These are phyloP conservation scores for Peromyscus nudipes DNA, from an alignment of 2,797 vertebrate species.

Conservation along the genomic window DNA sequence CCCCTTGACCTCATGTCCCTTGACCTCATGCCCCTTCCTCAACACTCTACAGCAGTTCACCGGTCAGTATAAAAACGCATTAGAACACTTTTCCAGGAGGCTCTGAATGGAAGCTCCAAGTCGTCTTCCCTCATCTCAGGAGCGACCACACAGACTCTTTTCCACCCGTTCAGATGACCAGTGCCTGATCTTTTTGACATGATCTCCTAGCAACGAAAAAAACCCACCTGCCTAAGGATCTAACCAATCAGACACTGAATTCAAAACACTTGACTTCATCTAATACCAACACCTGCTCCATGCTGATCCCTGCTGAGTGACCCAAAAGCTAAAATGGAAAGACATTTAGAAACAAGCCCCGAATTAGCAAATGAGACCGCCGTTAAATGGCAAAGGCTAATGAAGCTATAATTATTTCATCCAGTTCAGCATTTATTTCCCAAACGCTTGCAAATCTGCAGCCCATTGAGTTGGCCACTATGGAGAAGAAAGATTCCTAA, in stretches of 20 bases:
- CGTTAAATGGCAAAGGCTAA: constrained; percentile 63
- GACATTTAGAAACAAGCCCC: constrained; percentile 53
- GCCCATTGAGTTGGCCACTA: background rate
- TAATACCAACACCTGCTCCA: constrained; percentile 23
- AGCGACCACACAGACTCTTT: constrained; percentile 19
- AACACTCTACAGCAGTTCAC: background rate
- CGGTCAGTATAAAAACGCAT: background rate
- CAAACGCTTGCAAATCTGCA: constrained; percentile 64
- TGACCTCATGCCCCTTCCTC: background rate
- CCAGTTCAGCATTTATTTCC: constrained; percentile 63
- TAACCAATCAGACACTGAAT: constrained; percentile 32
- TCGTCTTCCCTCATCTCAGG: constrained; percentile 22
- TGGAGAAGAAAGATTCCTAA: constrained; percentile 25
- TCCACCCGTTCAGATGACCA: constrained; percentile 16
- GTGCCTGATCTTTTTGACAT: constrained; percentile 22
- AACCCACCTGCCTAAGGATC: constrained; percentile 21
- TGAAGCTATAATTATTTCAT: constrained; percentile 74
- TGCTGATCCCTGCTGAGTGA: constrained; percentile 47
- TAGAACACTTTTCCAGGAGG: background rate
- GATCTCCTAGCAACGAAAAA: constrained; percentile 41
- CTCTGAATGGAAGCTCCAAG: background rate
- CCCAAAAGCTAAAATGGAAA: constrained; percentile 64
- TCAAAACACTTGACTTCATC: constrained; percentile 41
- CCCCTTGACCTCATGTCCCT: background rate
- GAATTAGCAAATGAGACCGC: constrained; percentile 48